A percentile compares a stretch with the other conserved stretches of the same genome.
These are phyloP conservation scores for Spodoptera picta DNA, from an alignment of 2,888 invertebrate genomes.

Conservation along the genomic window DNA sequence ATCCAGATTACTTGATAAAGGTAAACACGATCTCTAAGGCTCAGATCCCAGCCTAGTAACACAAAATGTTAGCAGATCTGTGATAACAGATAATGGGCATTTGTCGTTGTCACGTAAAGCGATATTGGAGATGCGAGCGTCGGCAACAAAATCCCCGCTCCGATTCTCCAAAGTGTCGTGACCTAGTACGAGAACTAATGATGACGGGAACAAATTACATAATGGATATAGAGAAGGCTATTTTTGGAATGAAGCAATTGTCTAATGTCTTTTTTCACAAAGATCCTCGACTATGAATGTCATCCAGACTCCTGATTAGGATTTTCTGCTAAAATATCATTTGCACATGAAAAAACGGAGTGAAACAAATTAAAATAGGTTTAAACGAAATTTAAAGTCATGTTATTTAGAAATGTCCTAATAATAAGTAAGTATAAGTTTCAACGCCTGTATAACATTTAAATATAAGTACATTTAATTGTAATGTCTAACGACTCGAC, in stretches of 20 bases:
- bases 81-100: conserved; percentile 29
- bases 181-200: conserved; percentile 38
- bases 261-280: neutral
- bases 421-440: too few relatives aligned
- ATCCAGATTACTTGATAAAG: conserved; percentile 2
- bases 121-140: conserved; percentile 24
- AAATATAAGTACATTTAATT: too few relatives aligned
- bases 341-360: too few relatives aligned
- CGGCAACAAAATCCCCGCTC: neutral
- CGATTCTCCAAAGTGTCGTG: conserved; percentile 23
- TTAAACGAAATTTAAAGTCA: too few relatives aligned
- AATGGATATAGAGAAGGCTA: conserved; percentile 7
- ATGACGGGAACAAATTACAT: conserved; percentile 19
- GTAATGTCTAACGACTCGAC: too few relatives aligned
- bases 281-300: too few relatives aligned
- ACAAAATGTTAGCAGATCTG: conserved; percentile 7
- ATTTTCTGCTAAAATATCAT: too few relatives aligned
- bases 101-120: conserved; percentile 33
- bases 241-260: neutral
- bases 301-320: too few relatives aligned
- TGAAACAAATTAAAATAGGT: too few relatives aligned
- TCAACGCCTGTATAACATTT: too few relatives aligned
- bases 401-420: too few relatives aligned
- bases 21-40: conserved; percentile 9
- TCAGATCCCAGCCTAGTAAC: conserved; percentile 1